Evolutionary conservation across 2,888 invertebrate genomes (phyloP), one percentile per base, ranked within the genome.

Genomic region (Notodonta dromedarius): DNA sequence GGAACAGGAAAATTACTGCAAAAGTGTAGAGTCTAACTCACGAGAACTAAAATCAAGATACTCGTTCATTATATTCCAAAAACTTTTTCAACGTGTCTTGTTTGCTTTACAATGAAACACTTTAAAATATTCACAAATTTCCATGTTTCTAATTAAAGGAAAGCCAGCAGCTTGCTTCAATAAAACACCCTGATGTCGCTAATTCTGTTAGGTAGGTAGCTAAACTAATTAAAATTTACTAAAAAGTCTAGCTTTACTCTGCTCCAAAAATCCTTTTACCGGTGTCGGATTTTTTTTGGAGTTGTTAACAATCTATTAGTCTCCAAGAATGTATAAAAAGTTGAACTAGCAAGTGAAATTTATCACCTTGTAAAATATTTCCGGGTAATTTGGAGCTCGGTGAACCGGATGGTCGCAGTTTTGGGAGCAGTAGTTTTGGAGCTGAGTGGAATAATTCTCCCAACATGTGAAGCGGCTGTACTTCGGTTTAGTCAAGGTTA

Each of bases 131-230:
- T n/a, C 35, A 53, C 54, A 60, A 56, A 50, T 40, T 51, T 51
- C 42, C 11, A 56, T 64, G 57, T 62, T 69, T 61, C 71, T 76
- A 73, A 75, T 75, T 76, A 76, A 74, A 64, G 63, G 64, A 67
- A 70, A 68, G 63, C 65, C 65, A 59, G 61, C 63, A 60, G n/a
- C 14, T 54, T 55, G 50, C 24, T 14, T 12, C 8, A 44, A 44
- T 5, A 46, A 46, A 46, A 46, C 13, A 0, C 7, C 5, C 11
- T n/a, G 13, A 4, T 2, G 46, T 46, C 7, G 46, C n/a, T n/a
- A n/a, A 46, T 46, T 46, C 13, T 2, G 46, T 46, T n/a, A 11
- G 4, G 1, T 1, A 46, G 8, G 46, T 6, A 6, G 13, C 46
- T 46, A 24, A 24, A 24, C 24, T 5, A 46, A 46, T n/a, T 46